These are phyloP conservation scores for Sesia bembeciformis DNA, from an alignment of 2,888 invertebrate genomes.

Conservation along the genomic window DNA sequence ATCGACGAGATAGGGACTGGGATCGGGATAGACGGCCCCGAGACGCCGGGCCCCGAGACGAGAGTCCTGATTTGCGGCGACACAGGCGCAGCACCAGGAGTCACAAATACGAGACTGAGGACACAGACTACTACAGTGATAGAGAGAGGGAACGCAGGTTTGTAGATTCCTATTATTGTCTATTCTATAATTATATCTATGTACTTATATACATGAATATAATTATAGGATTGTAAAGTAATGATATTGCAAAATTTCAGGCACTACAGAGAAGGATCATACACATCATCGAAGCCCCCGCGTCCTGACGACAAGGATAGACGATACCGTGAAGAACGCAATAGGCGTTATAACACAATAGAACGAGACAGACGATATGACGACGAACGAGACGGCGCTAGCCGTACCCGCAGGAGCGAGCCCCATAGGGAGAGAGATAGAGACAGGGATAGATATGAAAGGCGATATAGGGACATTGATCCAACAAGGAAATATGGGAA, in stretches of 20 bases:
- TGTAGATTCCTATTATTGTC: neutral
- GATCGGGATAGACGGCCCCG: slow-evolving; percentile 23
- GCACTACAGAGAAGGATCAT: slow-evolving; percentile 67
- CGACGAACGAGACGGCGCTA: slow-evolving; percentile 21
- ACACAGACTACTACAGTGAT: slow-evolving; percentile 81
- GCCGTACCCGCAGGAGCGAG: neutral
- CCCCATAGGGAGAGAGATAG: slow-evolving; percentile 33
- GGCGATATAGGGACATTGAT: slow-evolving; percentile 52
- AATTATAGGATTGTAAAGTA: too few relatives aligned
- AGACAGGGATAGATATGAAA: slow-evolving; percentile 40
- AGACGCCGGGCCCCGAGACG: slow-evolving; percentile 22
- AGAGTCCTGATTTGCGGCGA: slow-evolving; percentile 42
- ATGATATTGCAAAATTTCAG: slow-evolving; percentile 19
- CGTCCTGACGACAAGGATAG: slow-evolving; percentile 53
- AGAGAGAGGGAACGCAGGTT: slow-evolving; percentile 72
- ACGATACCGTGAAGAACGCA: slow-evolving; percentile 35
- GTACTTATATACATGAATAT: too few relatives aligned
- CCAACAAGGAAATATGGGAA: slow-evolving; percentile 42
- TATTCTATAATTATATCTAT: neutral
- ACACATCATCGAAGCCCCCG: slow-evolving; percentile 56
- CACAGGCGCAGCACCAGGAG: slow-evolving; percentile 49
- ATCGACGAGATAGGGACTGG: slow-evolving; percentile 32
- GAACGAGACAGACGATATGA: slow-evolving; percentile 50
- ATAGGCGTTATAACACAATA: slow-evolving; percentile 32
- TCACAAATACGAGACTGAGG: slow-evolving; percentile 77